A percentile compares a stretch with the other conserved stretches of the same genome.
phyloP scores from a whole-genome alignment of 2,888 invertebrate genomes.

The Pomacea canaliculata region DNA sequence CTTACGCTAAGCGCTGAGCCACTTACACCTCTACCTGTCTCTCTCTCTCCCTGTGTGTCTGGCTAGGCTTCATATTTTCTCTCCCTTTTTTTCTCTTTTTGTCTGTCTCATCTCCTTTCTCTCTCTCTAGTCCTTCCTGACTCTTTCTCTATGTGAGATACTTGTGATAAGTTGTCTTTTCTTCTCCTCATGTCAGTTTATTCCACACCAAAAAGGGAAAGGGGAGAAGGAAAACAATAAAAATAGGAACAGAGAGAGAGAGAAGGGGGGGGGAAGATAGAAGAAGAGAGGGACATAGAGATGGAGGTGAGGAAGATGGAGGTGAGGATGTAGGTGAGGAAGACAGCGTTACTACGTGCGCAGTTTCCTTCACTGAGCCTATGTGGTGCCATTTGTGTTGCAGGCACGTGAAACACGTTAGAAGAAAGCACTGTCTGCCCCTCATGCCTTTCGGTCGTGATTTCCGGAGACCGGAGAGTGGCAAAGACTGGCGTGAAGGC shows the following conservation, averaged over 20 bases:
- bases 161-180: no score
- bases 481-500: no score
- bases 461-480: no score
- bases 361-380: no score
- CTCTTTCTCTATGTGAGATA: no score
- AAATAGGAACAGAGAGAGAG: constrained; percentile 3
- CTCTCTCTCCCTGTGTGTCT: constrained; percentile 12
- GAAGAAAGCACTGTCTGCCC: no score
- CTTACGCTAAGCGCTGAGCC: constrained; percentile 9
- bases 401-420: no score
- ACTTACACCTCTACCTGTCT: constrained; percentile 1
- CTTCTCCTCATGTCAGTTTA: no score
- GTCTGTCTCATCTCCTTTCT: constrained; percentile 10
- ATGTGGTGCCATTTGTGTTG: no score
- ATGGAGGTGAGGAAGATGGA: background rate
- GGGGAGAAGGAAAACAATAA: background rate
- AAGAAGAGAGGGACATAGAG: background rate
- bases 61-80: background rate
- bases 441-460: no score
- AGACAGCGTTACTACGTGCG: no score
- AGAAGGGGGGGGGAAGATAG: background rate
- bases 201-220: background rate
- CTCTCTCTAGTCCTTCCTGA: background rate
- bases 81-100: constrained; percentile 21
- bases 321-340: no score